Percentiles rank a stretch among this genome's conserved stretches.
Evolutionary conservation across 2,888 invertebrate species (phyloP).

Genomic region (Agelastica alni): DNA sequence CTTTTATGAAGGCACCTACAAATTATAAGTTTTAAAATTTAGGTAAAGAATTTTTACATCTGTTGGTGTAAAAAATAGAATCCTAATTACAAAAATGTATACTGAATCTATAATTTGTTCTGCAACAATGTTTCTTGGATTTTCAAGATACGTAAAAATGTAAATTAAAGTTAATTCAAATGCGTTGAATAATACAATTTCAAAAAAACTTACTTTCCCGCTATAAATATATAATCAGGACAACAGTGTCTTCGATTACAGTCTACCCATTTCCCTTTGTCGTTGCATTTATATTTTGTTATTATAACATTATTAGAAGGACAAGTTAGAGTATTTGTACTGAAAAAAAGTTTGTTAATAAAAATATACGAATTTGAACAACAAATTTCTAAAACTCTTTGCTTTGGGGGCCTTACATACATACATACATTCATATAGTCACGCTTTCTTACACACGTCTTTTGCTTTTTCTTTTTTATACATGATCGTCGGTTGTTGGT

Average conservation of each 20-base stretch:
- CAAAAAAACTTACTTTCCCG: constrained; percentile 60
- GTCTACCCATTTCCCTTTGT: constrained; percentile 64
- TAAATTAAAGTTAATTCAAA: not conserved
- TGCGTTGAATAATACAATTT: not conserved
- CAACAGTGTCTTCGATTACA: constrained; percentile 68
- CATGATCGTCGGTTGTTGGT: no score
- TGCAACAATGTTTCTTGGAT: no score
- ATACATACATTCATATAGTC: no score
- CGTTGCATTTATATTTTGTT: constrained; percentile 64
- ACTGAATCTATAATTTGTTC: no score
- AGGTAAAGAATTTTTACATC: not conserved
- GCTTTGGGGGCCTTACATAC: no score
- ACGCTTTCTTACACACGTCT: no score
- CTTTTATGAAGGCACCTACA: constrained; percentile 64
- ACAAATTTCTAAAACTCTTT: no score
- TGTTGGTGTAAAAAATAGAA: not conserved
- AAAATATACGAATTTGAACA: no score
- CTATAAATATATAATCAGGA: constrained; percentile 64
- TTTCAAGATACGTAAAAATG: no score
- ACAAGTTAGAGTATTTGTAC: constrained; percentile 58
- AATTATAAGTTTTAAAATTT: not conserved
- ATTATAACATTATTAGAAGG: constrained; percentile 67
- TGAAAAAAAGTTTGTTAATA: no score
- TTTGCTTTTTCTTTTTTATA: no score
- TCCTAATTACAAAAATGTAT: not conserved